Evolutionary conservation across 2,888 invertebrate species (phyloP).

Genomic region (Apotomis turbidana): DNA sequence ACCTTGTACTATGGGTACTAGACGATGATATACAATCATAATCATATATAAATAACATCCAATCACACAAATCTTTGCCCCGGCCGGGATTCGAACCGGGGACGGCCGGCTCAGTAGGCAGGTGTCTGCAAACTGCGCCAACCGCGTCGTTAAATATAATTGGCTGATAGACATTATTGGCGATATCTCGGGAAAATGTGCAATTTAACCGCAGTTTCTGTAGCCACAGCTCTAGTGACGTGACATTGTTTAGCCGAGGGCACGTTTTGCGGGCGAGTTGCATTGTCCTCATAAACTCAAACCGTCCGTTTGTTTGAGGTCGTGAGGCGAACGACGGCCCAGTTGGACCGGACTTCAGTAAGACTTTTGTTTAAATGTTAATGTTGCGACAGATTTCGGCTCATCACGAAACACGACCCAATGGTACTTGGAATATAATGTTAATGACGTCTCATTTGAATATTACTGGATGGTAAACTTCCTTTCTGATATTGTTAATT

Average conservation of each 20-base stretch:
- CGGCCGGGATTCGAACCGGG: too few relatives aligned
- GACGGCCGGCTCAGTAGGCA: too few relatives aligned
- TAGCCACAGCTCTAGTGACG: neutral
- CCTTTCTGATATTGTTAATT: conserved; percentile 16
- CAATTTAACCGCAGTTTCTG: too few relatives aligned
- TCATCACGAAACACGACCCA: neutral
- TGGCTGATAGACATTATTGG: too few relatives aligned
- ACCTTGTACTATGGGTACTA: too few relatives aligned
- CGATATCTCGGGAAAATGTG: too few relatives aligned
- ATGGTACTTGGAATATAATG: conserved; percentile 5
- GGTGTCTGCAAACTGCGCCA: too few relatives aligned
- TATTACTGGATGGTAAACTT: conserved; percentile 24
- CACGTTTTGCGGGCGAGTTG: conserved; percentile 59
- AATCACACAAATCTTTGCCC: too few relatives aligned
- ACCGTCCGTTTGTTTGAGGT: conserved; percentile 53
- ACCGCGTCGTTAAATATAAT: too few relatives aligned
- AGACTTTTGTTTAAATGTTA: conserved; percentile 21
- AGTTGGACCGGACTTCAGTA: neutral
- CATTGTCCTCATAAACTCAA: conserved; percentile 55
- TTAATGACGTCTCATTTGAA: conserved; percentile 19
- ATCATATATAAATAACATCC: too few relatives aligned
- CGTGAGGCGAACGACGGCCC: neutral
- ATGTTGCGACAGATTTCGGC: neutral
- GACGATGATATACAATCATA: too few relatives aligned
- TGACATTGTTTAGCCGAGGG: neutral